These are phyloP conservation scores for Perca schrenkii DNA, from an alignment of 2,113 vertebrate genomes.

Conservation along the genomic window DNA sequence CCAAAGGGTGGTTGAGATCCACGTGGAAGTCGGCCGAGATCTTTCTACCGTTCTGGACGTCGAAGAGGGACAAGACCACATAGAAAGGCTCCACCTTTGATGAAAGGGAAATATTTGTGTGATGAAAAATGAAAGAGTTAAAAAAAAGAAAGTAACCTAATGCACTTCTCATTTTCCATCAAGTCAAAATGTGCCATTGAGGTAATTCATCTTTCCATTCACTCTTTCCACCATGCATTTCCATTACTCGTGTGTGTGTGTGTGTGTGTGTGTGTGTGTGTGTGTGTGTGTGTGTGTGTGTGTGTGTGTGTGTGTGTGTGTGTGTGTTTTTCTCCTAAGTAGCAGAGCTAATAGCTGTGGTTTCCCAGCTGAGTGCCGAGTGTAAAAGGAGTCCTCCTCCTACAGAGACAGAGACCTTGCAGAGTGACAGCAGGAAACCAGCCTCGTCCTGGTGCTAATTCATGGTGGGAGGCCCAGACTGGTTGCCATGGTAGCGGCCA, in stretches of 20 bases:
- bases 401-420: constrained; percentile 36
- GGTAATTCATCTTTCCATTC: constrained; percentile 46
- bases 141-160: constrained; percentile 9
- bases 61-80: constrained; percentile 94
- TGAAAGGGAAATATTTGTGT: constrained; percentile 4
- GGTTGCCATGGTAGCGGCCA: constrained; percentile 45
- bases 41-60: constrained; percentile 93
- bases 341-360: constrained; percentile 48
- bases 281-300: constrained; percentile 12
- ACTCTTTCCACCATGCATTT: constrained; percentile 45
- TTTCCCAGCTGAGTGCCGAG: constrained; percentile 49
- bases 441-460: constrained; percentile 53
- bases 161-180: constrained; percentile 52
- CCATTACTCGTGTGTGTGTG: constrained; percentile 51
- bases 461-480: constrained; percentile 44
- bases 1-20: constrained; percentile 93
- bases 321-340: not conserved
- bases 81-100: constrained; percentile 97
- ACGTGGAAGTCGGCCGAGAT: constrained; percentile 98
- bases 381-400: constrained; percentile 5
- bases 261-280: not conserved
- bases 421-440: constrained; percentile 72
- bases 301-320: not conserved
- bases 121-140: constrained; percentile 2
- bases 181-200: constrained; percentile 30